Percentiles rank a stretch among this genome's conserved stretches.
phyloP scores from a whole-genome alignment of 2,888 invertebrate species.

The Drosophila anomalata region DNA sequence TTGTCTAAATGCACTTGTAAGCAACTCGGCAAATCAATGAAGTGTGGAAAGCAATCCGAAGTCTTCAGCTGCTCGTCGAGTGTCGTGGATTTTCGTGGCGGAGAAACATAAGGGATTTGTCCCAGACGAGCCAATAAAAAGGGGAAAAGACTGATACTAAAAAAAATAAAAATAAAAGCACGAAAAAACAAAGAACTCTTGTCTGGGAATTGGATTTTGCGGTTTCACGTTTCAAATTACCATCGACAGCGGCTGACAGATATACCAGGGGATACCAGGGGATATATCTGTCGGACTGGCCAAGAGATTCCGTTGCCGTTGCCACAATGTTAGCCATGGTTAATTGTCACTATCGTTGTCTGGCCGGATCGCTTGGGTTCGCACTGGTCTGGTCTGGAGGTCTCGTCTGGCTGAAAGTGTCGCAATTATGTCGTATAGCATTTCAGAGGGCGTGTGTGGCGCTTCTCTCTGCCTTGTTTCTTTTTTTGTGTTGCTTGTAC shows the following conservation, averaged over 20 bases:
- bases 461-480: slow-evolving; percentile 11
- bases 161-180: slow-evolving; percentile 33
- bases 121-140: slow-evolving; percentile 43
- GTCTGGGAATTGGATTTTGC: slow-evolving; percentile 80
- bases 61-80: slow-evolving; percentile 46
- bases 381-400: neutral
- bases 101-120: slow-evolving; percentile 3
- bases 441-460: slow-evolving; percentile 55
- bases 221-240: slow-evolving; percentile 79
- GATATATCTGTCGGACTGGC: slow-evolving; percentile 3
- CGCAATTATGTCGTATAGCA: slow-evolving; percentile 68
- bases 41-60: slow-evolving; percentile 74
- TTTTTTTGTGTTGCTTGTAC: neutral
- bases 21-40: slow-evolving; percentile 77
- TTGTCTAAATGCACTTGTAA: slow-evolving; percentile 81
- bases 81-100: slow-evolving; percentile 11
- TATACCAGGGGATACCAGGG: slow-evolving; percentile 12
- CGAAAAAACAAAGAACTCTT: slow-evolving; percentile 50
- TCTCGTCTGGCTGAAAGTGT: slow-evolving; percentile 8
- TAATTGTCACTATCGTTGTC: slow-evolving; percentile 77
- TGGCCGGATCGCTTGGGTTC: slow-evolving; percentile 28
- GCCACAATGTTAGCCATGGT: slow-evolving; percentile 68
- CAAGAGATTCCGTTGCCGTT: slow-evolving; percentile 32
- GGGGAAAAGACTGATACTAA: slow-evolving; percentile 47
- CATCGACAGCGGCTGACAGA: slow-evolving; percentile 74